Evolutionary conservation across 2,888 invertebrate species (phyloP).

Genomic region (Lycocerus yunnanus): DNA sequence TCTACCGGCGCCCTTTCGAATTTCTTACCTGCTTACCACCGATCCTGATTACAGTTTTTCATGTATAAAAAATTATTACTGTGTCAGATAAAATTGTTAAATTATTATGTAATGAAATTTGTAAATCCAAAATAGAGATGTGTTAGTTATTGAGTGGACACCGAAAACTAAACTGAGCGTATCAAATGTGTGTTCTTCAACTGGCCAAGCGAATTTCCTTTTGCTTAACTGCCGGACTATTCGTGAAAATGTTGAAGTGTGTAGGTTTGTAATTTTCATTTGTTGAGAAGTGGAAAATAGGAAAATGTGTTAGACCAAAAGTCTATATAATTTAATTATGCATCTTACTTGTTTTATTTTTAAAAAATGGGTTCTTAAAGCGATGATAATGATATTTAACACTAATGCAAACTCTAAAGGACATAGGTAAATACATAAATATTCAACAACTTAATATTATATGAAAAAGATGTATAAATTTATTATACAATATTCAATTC

Average conservation of each 20-base stretch:
- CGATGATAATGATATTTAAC: conserved; percentile 55
- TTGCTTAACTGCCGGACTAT: too few relatives aligned
- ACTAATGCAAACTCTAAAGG: conserved; percentile 56
- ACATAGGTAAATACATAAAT: conserved; percentile 53
- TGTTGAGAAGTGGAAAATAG: neutral
- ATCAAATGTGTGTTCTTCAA: too few relatives aligned
- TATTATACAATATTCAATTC: conserved; percentile 44
- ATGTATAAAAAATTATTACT: too few relatives aligned
- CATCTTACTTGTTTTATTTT: conserved; percentile 21
- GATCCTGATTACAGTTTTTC: too few relatives aligned
- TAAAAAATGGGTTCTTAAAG: conserved; percentile 56
- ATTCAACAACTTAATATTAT: conserved; percentile 49
- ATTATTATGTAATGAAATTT: too few relatives aligned
- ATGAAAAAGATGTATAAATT: conserved; percentile 51
- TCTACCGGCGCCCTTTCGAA: too few relatives aligned
- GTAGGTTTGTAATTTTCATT: neutral
- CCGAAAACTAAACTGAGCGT: neutral
- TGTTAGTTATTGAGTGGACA: too few relatives aligned
- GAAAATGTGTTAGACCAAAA: neutral
- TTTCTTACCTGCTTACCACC: too few relatives aligned
- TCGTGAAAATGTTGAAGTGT: neutral
- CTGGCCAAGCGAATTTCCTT: too few relatives aligned
- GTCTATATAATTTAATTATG: neutral
- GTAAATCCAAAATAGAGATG: too few relatives aligned
- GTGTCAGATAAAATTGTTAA: too few relatives aligned